phyloP scores from a whole-genome alignment of 2,888 invertebrate genomes.

The Napeogenes sylphis region DNA sequence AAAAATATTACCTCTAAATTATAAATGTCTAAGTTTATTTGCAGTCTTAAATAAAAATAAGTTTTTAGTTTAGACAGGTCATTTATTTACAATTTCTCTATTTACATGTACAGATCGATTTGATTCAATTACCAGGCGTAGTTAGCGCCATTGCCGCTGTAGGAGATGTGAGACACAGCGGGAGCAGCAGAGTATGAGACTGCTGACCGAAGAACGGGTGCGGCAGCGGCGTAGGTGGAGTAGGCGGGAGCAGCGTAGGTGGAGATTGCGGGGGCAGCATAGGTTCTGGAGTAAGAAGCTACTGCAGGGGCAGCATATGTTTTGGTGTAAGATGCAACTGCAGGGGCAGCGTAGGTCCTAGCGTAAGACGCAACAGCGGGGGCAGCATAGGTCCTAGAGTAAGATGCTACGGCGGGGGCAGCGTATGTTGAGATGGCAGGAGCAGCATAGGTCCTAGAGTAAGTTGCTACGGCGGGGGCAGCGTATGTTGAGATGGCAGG shows the following conservation, averaged over 20 bases:
- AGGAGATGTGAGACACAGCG: constrained; percentile 79
- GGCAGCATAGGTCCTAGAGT: constrained; percentile 18
- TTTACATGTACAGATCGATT: constrained; percentile 16
- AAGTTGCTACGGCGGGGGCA: constrained; percentile 39
- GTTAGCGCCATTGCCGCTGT: constrained; percentile 80
- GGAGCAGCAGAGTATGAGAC: constrained; percentile 78
- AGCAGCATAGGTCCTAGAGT: constrained; percentile 40
- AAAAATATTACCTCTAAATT: no score
- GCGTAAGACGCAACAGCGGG: constrained; percentile 34
- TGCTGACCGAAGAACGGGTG: constrained; percentile 61
- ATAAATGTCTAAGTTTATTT: no score
- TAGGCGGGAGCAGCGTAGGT: constrained; percentile 40
- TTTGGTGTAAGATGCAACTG: constrained; percentile 37
- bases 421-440: constrained; percentile 22
- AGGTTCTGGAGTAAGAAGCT: constrained; percentile 80
- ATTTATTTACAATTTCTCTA: constrained; percentile 50
- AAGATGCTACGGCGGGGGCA: constrained; percentile 29
- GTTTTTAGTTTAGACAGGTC: constrained; percentile 31
- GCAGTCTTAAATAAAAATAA: neutral
- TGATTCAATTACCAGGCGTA: constrained; percentile 76
- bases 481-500: constrained; percentile 33
- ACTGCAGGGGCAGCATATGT: constrained; percentile 66
- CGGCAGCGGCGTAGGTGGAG: constrained; percentile 47
- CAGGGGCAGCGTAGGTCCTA: constrained; percentile 41
- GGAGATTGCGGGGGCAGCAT: constrained; percentile 53